These are phyloP conservation scores for Agrotis puta DNA, from an alignment of 2,888 invertebrate species.

Conservation along the genomic window DNA sequence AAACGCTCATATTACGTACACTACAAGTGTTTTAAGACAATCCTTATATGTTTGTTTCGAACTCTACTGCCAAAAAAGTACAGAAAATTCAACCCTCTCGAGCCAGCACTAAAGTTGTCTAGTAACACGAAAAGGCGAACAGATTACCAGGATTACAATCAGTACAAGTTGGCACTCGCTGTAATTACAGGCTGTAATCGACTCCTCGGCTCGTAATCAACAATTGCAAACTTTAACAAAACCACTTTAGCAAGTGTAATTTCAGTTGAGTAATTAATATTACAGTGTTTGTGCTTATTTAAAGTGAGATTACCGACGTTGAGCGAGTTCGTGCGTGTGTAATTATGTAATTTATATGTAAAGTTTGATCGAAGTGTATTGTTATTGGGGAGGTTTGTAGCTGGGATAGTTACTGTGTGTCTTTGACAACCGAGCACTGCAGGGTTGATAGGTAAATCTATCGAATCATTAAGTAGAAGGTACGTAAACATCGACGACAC, in stretches of 20 bases:
- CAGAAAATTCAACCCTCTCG: not conserved
- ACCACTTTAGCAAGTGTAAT: conserved; percentile 75
- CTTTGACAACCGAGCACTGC: conserved; percentile 1
- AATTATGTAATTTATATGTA: conserved; percentile 66
- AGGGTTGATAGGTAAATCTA: not conserved
- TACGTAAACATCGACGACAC: not conserved
- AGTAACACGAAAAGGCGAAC: conserved; percentile 65
- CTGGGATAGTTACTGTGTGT: conserved; percentile 24
- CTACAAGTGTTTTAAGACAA: not conserved
- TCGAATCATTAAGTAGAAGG: not conserved
- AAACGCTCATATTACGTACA: not conserved
- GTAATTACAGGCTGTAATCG: conserved; percentile 68
- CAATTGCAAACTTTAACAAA: conserved; percentile 78
- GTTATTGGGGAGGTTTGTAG: conserved; percentile 33
- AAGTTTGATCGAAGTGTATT: conserved; percentile 63
- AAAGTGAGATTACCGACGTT: conserved; percentile 63
- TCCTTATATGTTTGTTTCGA: not conserved
- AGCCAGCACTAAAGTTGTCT: conserved; percentile 28
- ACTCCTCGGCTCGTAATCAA: conserved; percentile 70
- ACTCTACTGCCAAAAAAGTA: not conserved
- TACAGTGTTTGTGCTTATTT: conserved; percentile 67
- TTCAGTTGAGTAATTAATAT: conserved; percentile 78
- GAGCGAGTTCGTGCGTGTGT: conserved; percentile 54
- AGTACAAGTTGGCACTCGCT: conserved; percentile 60
- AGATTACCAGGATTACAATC: conserved; percentile 71